Evolutionary conservation across 2,797 vertebrate species (phyloP), one percentile per base, ranked within the genome.

Genomic region (Gobionotothen gibberifrons): DNA sequence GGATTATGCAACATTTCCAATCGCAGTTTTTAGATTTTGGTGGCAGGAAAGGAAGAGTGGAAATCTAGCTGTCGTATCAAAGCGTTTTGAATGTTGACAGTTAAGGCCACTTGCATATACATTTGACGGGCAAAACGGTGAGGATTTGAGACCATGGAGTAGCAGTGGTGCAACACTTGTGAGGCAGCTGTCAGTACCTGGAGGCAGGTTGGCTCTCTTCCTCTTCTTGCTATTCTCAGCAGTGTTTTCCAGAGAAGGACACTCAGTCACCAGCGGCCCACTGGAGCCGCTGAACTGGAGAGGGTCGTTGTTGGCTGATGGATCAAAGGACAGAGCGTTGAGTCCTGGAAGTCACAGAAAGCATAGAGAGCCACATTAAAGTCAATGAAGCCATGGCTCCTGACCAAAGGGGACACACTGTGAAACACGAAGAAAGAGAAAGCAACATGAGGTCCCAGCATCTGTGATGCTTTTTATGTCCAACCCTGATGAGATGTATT

Each of bases 311-410:
- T 92, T 95, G 91, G 91, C 81, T 61, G 94, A 78, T 63, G 97
- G 95, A 87, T 96, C 96, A 84, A 97, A 97, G 82, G 96, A 84
- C 86, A 98, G 89, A 69, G 95, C 89, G 89, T 94, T 97, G 90
- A 98, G 94, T 86, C 96, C 97, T 99, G 82, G 48, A 75, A 87
- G 84, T 88, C 57, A 82, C n/a, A 87, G 77, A 78, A 72, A 79
- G 82, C 21, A 72, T 9, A 76, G n/a, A 87, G 44, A 29, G 32
- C 5, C 26, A 56, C 16, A 6, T 55, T 68, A 59, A 0, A 57
- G 61, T 16, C 22, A 63, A 72, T 32, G 42, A 64, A 52, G n/a
- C n/a, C 22, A 57, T 4, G 9, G 55, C 43, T 47, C 12, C 39
- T 17, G 4, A 17, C 46, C 26, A 71, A 22, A 62, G 19, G 12